Conservation (phyloP, 2,888 invertebrate genomes). For the Eumacrocentrus americanus region DNA sequence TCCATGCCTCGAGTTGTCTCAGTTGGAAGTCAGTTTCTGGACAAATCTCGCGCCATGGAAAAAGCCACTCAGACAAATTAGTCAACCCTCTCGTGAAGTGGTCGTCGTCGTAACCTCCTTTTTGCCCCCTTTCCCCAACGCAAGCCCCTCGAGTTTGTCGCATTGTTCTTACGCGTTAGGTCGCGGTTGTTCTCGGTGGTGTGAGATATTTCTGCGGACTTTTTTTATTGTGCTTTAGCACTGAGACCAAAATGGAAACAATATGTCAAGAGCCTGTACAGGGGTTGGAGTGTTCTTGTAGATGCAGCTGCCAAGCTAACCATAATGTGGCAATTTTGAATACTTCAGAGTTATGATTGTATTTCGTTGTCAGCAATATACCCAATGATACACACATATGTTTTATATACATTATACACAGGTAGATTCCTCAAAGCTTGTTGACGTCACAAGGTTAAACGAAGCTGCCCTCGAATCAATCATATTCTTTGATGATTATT, state of each 20-base stretch:
- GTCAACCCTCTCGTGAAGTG: constrained; percentile 35
- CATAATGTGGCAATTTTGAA: no score
- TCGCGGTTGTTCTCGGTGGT: constrained; percentile 36
- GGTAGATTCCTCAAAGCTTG: no score
- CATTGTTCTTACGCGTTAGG: constrained; percentile 45
- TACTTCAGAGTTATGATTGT: no score
- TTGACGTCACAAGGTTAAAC: no score
- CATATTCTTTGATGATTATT: neutral
- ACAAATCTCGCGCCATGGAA: constrained; percentile 36
- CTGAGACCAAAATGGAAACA: constrained; percentile 57
- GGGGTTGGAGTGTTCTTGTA: no score
- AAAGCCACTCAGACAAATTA: constrained; percentile 62
- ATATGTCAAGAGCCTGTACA: constrained; percentile 60
- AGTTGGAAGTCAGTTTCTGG: neutral
- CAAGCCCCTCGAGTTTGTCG: constrained; percentile 24
- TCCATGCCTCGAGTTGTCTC: neutral
- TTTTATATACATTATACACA: no score
- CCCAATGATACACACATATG: no score
- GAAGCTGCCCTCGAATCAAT: neutral
- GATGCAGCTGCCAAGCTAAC: no score
- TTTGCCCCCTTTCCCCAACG: constrained; percentile 23
- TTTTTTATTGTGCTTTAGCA: constrained; percentile 56
- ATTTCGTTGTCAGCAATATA: no score
- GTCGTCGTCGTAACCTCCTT: constrained; percentile 26
- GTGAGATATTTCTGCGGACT: constrained; percentile 58